Base-by-base conservation (phyloP, 35 echinoderm and acorn worm species). In the Lytechinus variegatus region DNA sequence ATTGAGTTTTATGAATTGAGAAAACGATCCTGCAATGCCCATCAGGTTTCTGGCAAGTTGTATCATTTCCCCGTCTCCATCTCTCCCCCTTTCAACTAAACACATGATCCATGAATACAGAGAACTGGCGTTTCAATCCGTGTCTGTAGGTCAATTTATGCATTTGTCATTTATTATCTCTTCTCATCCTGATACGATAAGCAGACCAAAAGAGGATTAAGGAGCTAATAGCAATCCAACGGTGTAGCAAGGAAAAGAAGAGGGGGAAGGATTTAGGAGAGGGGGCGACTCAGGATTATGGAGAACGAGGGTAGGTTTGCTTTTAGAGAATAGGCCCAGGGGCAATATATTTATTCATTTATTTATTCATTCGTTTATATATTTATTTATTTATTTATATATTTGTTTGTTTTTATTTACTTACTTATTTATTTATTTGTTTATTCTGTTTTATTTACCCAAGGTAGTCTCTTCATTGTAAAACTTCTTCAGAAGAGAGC, bases 1-100 rank as follows among this genome's bases (percentile, higher is more conserved):
- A 79, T 79, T 79, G 66, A 79, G 66, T n/a, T 79, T n/a, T 79
- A 79, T 79, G 66, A 79, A 79, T 79, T 79, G 66, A 79, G 66
- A 79, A 79, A 79, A 79, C 66, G 66, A 79, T 24, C 19, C 66
- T 79, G 66, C 66, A 4, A 24, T 79, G 1, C 66, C 66, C 66
- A 79, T 79, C 21, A 79, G 66, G 66, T 79, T 79, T n/a, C 19
- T 79, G 3, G 21, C 16, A 24, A 79, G 14, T 79, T 79, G 21
- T 19, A 79, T 79, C 0, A 58, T 58, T 58, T n/a, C 14, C 57
- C 21, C 66, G 4, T 79, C 66, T 79, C 66, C n/a, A 3, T 79
- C 66, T 79, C 66, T 79, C 66, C n/a, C 66, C n/a, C 66, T 79
- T 79, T 79, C 2, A 79, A 79, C 66, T 19, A 19, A 79, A 24